These are phyloP conservation scores for Seira ritae DNA, from an alignment of 2,888 invertebrate genomes.

Conservation along the genomic window DNA sequence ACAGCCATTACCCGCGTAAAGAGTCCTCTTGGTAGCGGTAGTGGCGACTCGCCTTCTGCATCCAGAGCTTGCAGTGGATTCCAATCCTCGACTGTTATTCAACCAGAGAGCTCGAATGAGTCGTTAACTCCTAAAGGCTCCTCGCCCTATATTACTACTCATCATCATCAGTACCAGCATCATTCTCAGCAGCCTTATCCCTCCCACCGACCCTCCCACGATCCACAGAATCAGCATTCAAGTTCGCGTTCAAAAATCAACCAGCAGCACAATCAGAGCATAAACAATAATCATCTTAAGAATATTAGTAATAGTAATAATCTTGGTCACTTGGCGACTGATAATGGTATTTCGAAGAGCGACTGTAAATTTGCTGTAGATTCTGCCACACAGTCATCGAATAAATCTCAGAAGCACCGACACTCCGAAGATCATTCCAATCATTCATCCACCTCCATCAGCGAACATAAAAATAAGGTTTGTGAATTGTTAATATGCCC, in stretches of 20 bases:
- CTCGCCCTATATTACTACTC: conserved; percentile 32
- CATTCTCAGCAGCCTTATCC: conserved; percentile 31
- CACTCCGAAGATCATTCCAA: background rate
- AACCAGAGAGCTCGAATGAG: conserved; percentile 65
- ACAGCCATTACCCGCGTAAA: conserved; percentile 71
- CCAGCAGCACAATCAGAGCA: conserved; percentile 14
- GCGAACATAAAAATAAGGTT: background rate
- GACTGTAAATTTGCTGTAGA: background rate
- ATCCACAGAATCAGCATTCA: conserved; percentile 33
- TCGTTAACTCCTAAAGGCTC: conserved; percentile 42
- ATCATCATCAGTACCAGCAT: conserved; percentile 31
- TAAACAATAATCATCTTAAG: conserved; percentile 15
- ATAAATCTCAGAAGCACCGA: background rate
- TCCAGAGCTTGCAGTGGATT: conserved; percentile 44
- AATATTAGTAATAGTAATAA: conserved; percentile 12
- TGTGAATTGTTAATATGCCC: background rate
- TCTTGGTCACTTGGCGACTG: conserved; percentile 32
- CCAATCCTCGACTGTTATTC: conserved; percentile 53
- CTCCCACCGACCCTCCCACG: conserved; percentile 7
- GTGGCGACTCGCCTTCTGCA: conserved; percentile 38
- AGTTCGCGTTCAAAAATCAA: conserved; percentile 27
- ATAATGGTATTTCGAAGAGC: background rate
- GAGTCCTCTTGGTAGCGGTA: conserved; percentile 65
- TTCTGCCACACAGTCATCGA: background rate
- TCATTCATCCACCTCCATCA: background rate